A percentile compares a stretch with the other conserved stretches of the same genome.
These are phyloP conservation scores for Drosophila suboccidentalis DNA, from an alignment of 2,888 invertebrate genomes.

Conservation along the genomic window DNA sequence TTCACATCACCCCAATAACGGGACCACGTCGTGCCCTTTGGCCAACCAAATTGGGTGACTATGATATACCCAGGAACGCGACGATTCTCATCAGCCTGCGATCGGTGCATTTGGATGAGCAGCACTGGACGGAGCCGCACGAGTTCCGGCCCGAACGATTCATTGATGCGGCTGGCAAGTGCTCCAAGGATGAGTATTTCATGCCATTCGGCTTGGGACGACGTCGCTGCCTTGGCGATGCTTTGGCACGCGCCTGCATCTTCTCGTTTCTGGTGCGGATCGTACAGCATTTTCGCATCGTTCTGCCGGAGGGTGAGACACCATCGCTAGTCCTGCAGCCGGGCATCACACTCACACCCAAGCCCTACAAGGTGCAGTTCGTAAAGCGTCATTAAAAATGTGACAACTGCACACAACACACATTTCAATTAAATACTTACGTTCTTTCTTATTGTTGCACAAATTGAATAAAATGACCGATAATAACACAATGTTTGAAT, in stretches of 20 bases:
- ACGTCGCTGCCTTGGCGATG: constrained; percentile 89
- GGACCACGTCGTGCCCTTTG: constrained; percentile 87
- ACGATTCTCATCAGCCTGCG: constrained; percentile 87
- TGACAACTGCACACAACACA: neutral
- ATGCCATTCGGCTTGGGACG: constrained; percentile 87
- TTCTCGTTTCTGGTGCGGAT: constrained; percentile 88
- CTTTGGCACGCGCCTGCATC: constrained; percentile 88
- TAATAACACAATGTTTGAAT: neutral
- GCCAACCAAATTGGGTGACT: constrained; percentile 87
- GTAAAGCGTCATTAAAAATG: constrained; percentile 49
- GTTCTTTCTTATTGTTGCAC: neutral
- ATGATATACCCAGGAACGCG: constrained; percentile 87
- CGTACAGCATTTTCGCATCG: constrained; percentile 87
- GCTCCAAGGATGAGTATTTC: constrained; percentile 82
- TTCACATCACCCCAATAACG: constrained; percentile 87
- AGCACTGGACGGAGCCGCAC: constrained; percentile 88
- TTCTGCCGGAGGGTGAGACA: constrained; percentile 83
- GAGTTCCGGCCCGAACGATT: constrained; percentile 89
- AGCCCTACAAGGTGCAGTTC: constrained; percentile 86
- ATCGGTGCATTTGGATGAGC: constrained; percentile 87
- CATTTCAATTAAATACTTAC: constrained; percentile 1
- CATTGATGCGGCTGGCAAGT: constrained; percentile 84
- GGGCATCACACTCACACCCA: constrained; percentile 87
- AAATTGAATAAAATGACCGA: neutral
- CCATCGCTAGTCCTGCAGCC: constrained; percentile 86